phyloP scores from a whole-genome alignment of 92 coral and sea anemone genomes.

The Epizoanthus illoricatus region DNA sequence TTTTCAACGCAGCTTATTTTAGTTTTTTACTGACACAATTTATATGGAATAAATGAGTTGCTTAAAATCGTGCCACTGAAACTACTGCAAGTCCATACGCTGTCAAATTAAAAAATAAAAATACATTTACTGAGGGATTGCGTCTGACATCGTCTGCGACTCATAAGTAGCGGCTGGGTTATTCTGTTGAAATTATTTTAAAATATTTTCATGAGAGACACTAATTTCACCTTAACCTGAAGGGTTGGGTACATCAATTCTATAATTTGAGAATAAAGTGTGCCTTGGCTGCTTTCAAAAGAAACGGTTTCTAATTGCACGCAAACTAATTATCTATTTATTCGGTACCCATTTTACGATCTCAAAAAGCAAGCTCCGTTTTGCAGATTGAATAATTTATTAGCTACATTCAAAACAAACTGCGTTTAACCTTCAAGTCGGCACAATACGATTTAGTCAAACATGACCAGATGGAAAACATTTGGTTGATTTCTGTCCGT shows the following conservation, averaged over 20 bases:
- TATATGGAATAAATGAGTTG: background rate
- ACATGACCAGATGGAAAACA: constrained; percentile 14
- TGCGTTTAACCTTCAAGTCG: background rate
- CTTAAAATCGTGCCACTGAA: background rate
- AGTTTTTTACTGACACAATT: background rate
- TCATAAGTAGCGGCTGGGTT: too few species aligned
- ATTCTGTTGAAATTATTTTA: too few species aligned
- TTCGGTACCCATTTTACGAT: constrained; percentile 32
- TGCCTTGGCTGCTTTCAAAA: background rate
- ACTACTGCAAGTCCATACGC: background rate
- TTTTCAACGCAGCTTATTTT: background rate
- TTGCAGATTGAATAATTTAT: constrained; percentile 34
- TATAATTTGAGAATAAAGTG: background rate
- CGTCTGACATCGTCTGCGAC: too few species aligned
- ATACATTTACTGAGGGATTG: background rate
- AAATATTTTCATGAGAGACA: too few species aligned
- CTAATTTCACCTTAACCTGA: too few species aligned
- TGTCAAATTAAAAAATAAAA: background rate
- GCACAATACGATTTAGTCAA: background rate
- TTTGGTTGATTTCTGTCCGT: background rate
- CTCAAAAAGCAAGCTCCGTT: constrained; percentile 42
- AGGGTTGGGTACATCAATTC: too few species aligned
- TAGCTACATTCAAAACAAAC: constrained; percentile 26
- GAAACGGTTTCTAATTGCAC: constrained; percentile 19
- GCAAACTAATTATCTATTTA: constrained; percentile 22